Conservation (phyloP, 1,140 invertebrate genomes). For the Cylas formicarius region DNA sequence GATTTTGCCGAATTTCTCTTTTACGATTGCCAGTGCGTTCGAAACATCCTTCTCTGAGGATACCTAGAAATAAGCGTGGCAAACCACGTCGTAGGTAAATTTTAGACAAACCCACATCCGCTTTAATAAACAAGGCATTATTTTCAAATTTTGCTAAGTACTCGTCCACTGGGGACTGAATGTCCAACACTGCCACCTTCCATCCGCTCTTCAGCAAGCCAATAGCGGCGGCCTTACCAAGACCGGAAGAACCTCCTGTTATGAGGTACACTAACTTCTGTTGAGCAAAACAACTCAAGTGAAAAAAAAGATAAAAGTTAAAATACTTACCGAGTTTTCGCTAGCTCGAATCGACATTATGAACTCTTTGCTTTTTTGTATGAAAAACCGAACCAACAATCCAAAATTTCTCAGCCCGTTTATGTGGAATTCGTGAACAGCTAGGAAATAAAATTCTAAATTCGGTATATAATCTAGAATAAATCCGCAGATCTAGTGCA, state of each 20-base stretch:
- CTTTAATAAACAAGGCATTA: constrained; percentile 4
- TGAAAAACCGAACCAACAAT: too few relatives aligned
- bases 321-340: too few relatives aligned
- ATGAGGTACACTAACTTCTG: constrained; percentile 14
- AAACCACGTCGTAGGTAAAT: neutral
- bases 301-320: too few relatives aligned
- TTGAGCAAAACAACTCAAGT: too few relatives aligned
- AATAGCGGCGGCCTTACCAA: constrained; percentile 8
- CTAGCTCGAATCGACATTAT: too few relatives aligned
- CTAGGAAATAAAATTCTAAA: too few relatives aligned
- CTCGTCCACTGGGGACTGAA: constrained; percentile 2
- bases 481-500: too few relatives aligned
- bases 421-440: too few relatives aligned
- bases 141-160: constrained; percentile 2
- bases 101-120: neutral
- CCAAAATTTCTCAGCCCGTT: too few relatives aligned
- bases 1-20: constrained; percentile 16
- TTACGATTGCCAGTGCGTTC: constrained; percentile 11
- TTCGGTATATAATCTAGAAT: too few relatives aligned
- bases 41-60: constrained; percentile 16
- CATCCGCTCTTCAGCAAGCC: constrained; percentile 7
- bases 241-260: constrained; percentile 10
- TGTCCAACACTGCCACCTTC: constrained; percentile 8
- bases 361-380: too few relatives aligned
- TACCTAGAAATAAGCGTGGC: neutral